Base-by-base conservation (phyloP, 2,113 vertebrate genomes). In the Corythoichthys haematopterus region DNA sequence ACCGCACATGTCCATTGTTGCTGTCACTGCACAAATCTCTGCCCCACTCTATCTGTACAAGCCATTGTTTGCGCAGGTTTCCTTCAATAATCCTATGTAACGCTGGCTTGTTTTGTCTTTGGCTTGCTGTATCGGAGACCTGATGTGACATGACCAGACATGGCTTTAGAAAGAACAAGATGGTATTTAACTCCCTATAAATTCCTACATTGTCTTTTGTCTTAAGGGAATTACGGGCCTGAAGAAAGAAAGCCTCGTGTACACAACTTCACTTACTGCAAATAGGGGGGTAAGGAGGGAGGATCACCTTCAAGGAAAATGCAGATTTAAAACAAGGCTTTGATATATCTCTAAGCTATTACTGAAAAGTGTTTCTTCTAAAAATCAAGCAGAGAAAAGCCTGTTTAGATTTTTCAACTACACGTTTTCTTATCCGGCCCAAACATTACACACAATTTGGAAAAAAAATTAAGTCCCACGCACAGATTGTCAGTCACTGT, bases 41-140 rank as follows among this genome's bases (percentile, higher is more conserved):
- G 66, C 74, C 76, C 72, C 59, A 56, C 83, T 83, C 76, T 82
- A 90, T 86, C 80, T 69, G 69, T 43, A 51, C 70, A 56, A 66
- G 62, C 81, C 78, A 89, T 91, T 92, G 91, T 92, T 70, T 81
- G 75, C 71, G 52, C 68, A 70, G 74, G 80, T 83, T 88, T 78
- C 78, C 84, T 79, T 78, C 83, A 85, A 84, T 93, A 92, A 93
- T 92, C 91, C 89, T 74, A 70, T 88, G 87, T 90, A 91, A 90
- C 68, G 85, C 85, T 80, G 84, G 84, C 80, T 48, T 86, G 78
- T 89, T 89, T 84, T 85, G 86, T 87, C 72, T 88, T 78, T 58
- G 73, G 74, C 61, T 78, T 59, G 48, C 74, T 71, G 70, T 74
- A 88, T 87, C 69, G 65, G 35, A 80, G 79, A 83, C 82, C 79